These are phyloP conservation scores for Athalia rosae DNA, from an alignment of 2,888 invertebrate genomes.

Conservation along the genomic window DNA sequence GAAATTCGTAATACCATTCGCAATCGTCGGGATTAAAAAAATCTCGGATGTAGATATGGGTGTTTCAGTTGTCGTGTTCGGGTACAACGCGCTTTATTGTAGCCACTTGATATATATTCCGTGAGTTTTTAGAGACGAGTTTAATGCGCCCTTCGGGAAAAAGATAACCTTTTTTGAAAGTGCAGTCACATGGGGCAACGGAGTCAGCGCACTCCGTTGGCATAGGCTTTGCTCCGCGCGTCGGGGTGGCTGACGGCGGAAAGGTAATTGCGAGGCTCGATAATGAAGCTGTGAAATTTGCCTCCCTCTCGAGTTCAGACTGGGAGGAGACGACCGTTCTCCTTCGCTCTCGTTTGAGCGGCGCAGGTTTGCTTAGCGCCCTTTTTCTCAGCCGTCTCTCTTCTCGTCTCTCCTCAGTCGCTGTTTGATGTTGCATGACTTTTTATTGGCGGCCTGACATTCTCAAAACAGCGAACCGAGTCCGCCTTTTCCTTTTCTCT, in stretches of 20 bases:
- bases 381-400: conserved; percentile 31
- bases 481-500: background rate
- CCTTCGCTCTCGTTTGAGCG: background rate
- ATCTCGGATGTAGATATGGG: no score
- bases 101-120: background rate
- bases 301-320: conserved; percentile 43
- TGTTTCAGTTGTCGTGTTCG: no score
- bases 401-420: conserved; percentile 52
- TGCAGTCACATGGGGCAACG: conserved; percentile 27
- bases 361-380: background rate
- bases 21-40: no score
- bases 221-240: conserved; percentile 3
- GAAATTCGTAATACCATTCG: no score
- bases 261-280: conserved; percentile 61
- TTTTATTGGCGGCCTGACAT: conserved; percentile 77
- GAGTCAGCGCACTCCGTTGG: conserved; percentile 46
- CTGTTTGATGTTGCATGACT: conserved; percentile 74
- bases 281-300: conserved; percentile 64
- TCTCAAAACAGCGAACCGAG: conserved; percentile 64
- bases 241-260: conserved; percentile 4
- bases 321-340: background rate
- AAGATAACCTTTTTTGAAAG: conserved; percentile 47
- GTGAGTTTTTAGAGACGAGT: background rate
- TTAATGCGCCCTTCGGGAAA: conserved; percentile 45
- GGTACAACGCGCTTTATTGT: background rate